These are phyloP conservation scores for Limnephilus rhombicus DNA, from an alignment of 2,888 invertebrate species.

Conservation along the genomic window DNA sequence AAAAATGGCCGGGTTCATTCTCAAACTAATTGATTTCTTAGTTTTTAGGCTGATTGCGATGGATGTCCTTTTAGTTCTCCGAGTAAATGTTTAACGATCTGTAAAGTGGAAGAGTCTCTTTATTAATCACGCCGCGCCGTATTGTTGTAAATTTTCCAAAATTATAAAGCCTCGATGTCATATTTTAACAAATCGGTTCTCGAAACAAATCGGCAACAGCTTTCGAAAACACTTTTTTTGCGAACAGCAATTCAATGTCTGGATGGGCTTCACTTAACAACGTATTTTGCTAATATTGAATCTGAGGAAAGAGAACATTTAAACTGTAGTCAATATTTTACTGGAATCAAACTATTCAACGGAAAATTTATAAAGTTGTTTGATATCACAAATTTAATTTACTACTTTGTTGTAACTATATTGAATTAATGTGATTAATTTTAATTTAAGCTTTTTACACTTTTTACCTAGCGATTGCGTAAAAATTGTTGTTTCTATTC, in stretches of 20 bases:
- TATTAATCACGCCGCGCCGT: not conserved
- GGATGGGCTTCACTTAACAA: not conserved
- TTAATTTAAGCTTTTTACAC: too few relatives aligned
- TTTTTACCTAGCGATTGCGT: too few relatives aligned
- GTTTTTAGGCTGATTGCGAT: not conserved
- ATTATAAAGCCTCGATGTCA: not conserved
- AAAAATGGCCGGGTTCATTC: not conserved
- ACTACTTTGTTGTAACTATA: not conserved
- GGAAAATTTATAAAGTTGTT: not conserved
- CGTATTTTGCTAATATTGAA: not conserved
- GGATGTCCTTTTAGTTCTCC: not conserved
- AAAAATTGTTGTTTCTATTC: too few relatives aligned
- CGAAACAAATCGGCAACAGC: not conserved
- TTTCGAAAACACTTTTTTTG: not conserved
- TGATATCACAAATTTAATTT: not conserved
- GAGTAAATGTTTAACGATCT: not conserved
- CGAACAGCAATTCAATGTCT: not conserved
- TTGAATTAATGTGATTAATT: too few relatives aligned
- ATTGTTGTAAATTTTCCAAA: not conserved
- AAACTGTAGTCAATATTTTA: not conserved
- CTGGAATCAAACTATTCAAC: not conserved
- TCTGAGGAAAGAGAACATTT: not conserved
- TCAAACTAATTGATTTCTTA: constrained; percentile 4
- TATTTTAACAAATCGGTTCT: not conserved
- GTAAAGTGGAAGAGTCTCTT: not conserved